Percentiles rank a stretch among this genome's conserved stretches.
These are phyloP conservation scores for Echeneis naucrates DNA, from an alignment of 2,797 vertebrate genomes.

Conservation along the genomic window DNA sequence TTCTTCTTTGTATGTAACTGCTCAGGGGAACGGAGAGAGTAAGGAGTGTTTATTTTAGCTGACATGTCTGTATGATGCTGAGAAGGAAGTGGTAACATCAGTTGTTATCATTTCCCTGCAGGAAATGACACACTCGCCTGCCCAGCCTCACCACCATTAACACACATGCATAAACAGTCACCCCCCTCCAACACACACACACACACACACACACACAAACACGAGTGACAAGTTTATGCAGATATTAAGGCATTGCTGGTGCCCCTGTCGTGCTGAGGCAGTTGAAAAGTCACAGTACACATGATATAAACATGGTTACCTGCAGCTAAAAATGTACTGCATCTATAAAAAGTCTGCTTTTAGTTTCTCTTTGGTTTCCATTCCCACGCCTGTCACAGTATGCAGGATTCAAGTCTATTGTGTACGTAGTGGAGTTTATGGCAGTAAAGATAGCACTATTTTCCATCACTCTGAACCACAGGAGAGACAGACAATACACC, in stretches of 20 bases:
- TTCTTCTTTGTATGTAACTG: background rate
- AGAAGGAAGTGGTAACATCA: slow-evolving; percentile 79
- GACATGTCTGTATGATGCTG: slow-evolving; percentile 50
- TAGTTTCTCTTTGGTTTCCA: slow-evolving; percentile 42
- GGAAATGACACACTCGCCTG: slow-evolving; percentile 78
- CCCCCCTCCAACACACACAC: slow-evolving; percentile 12
- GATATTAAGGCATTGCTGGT: background rate
- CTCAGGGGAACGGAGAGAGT: background rate
- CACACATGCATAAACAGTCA: too few species aligned
- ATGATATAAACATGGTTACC: background rate
- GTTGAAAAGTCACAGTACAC: background rate
- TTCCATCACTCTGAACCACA: slow-evolving; percentile 14
- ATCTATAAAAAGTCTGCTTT: slow-evolving; percentile 31
- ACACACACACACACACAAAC: background rate
- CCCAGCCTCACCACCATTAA: slow-evolving; percentile 12
- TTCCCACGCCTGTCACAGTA: slow-evolving; percentile 21
- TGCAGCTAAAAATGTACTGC: background rate
- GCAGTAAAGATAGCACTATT: slow-evolving; percentile 7
- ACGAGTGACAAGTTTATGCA: slow-evolving; percentile 30
- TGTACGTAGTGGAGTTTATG: slow-evolving; percentile 51
- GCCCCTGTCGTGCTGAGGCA: background rate
- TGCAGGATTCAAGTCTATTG: slow-evolving; percentile 55
- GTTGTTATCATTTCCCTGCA: slow-evolving; percentile 70
- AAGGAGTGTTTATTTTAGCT: slow-evolving; percentile 42
- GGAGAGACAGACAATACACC: slow-evolving; percentile 8